Percentiles rank a stretch among this genome's conserved stretches.
These are phyloP conservation scores for Cerastoderma edule DNA, from an alignment of 2,888 invertebrate species.

Conservation along the genomic window DNA sequence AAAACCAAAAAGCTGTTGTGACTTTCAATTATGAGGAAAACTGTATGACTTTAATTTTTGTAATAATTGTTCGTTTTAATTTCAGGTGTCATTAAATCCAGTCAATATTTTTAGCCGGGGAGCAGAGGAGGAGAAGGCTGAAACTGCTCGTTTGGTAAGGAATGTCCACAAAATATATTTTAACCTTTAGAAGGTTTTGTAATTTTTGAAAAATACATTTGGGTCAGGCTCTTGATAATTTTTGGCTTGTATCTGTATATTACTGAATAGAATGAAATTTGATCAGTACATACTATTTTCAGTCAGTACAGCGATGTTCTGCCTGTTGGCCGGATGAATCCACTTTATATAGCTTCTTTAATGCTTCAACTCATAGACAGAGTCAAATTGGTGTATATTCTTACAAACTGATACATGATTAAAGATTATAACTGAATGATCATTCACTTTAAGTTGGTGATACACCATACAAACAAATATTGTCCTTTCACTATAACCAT, in stretches of 20 bases:
- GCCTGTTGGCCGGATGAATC: neutral
- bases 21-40: too few species aligned
- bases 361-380: neutral
- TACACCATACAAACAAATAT: neutral
- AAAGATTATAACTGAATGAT: neutral
- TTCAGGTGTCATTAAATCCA: slow-evolving; percentile 89
- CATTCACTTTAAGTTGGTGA: neutral
- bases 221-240: neutral
- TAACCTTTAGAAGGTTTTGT: too few species aligned
- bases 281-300: neutral
- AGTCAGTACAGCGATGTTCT: neutral
- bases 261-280: neutral
- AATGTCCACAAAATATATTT: neutral
- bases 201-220: neutral
- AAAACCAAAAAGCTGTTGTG: neutral
- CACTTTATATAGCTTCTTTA: neutral
- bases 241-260: neutral
- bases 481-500: neutral
- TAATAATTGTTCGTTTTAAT: slow-evolving; percentile 3
- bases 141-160: slow-evolving; percentile 93
- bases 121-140: slow-evolving; percentile 98
- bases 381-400: neutral
- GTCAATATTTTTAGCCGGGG: slow-evolving; percentile 97
- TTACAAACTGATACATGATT: neutral
- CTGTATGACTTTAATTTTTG: too few species aligned